These are phyloP conservation scores for Tipula lateralis DNA, from an alignment of 2,888 invertebrate genomes.

Conservation along the genomic window DNA sequence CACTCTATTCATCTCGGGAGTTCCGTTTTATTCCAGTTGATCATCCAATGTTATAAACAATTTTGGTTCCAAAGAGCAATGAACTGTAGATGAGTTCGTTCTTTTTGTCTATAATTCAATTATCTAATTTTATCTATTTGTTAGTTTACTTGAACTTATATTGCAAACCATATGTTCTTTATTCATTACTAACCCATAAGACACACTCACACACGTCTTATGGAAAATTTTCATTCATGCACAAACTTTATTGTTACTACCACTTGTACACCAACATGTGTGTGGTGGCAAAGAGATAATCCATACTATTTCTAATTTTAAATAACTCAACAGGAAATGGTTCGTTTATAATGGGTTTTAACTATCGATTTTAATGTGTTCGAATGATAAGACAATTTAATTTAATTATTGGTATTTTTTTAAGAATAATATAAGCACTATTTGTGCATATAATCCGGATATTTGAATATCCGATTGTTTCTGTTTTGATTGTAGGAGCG, in stretches of 20 bases:
- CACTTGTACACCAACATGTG: background rate
- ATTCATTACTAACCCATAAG: background rate
- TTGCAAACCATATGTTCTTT: background rate
- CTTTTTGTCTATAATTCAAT: background rate
- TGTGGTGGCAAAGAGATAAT: background rate
- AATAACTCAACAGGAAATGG: background rate
- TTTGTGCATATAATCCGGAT: background rate
- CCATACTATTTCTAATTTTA: background rate
- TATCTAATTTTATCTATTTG: background rate
- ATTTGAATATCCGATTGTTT: background rate
- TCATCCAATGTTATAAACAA: no score
- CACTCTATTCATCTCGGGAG: no score
- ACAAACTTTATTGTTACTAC: background rate
- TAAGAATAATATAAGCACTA: background rate
- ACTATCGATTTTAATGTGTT: background rate
- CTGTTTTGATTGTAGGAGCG: background rate
- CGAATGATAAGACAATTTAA: background rate
- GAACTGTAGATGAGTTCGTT: no score
- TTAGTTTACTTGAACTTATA: background rate
- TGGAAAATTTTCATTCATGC: slow-evolving; percentile 19
- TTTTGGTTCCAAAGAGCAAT: no score
- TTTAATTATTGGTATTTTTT: background rate
- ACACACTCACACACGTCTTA: background rate
- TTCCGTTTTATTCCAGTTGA: no score
- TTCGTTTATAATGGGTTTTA: background rate